Base-by-base conservation (phyloP, 2,888 invertebrate species). In the Tiliacea citrago region DNA sequence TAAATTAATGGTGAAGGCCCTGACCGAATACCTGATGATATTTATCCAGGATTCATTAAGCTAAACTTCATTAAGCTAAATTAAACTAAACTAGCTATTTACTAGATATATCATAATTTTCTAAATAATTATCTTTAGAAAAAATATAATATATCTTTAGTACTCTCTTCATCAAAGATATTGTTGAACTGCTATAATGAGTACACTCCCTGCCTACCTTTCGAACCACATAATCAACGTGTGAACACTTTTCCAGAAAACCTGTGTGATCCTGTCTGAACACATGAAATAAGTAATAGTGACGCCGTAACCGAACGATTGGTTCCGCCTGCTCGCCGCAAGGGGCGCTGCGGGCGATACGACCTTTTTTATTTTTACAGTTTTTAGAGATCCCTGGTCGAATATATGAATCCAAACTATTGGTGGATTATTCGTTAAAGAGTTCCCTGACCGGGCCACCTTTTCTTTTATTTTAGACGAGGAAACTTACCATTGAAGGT, bases 301-400 rank as follows among this genome's bases (percentile, higher is more conserved):
- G 80, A 85, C 82, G 84, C 86, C 91, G 87, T 88, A 85, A 77
- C 90, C 75, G 83, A 91, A 80, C 90, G 91, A 94, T 94, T 92
- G 82, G 93, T 90, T 92, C 90, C 91, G 90, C 90, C 83, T 86
- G 81, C 85, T 86, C 84, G 85, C 91, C 89, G 86, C 85, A 65
- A 88, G 90, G 85, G 86, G 91, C 90, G 89, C 91, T 90, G 88
- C 87, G 84, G 86, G 88, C 87, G 86, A 81, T 86, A 73, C 66
- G 29, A n/a, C 67, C 68, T 84, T 88, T 78, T 73, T 83, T 84
- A 62, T 81, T 84, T 76, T 83, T 63, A 61, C 61, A 47, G 4
- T 75, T 65, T 87, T 87, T 86, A 85, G 90, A 86, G 88, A 84
- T 88, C 90, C 83, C 39, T 73, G n/a, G n/a, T 18, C 51, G 16